Conservation (phyloP, 2,113 vertebrate species). For the Hymenochirus boettgeri region DNA sequence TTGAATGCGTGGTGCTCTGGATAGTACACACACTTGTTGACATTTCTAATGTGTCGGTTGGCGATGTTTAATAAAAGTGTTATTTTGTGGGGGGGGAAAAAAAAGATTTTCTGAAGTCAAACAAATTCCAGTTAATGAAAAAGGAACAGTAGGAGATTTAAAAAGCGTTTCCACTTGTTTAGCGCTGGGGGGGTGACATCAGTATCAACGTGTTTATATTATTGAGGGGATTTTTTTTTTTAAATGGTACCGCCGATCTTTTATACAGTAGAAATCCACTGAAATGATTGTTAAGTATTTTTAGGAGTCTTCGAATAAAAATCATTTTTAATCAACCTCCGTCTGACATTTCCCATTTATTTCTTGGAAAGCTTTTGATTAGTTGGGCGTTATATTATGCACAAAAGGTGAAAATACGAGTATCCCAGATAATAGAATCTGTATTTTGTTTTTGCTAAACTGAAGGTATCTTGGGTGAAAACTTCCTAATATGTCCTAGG, state of each 20-base stretch:
- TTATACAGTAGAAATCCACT: neutral
- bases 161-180: neutral
- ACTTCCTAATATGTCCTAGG: neutral
- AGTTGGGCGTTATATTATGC: constrained; percentile 20
- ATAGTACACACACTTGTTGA: too few relatives aligned
- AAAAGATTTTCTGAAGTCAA: neutral
- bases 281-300: neutral
- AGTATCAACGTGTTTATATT: neutral
- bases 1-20: too few relatives aligned
- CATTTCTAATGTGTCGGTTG: too few relatives aligned
- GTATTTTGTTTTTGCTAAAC: neutral
- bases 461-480: neutral
- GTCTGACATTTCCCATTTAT: constrained; percentile 18
- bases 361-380: constrained; percentile 22
- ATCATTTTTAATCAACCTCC: constrained; percentile 22
- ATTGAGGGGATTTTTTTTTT: neutral
- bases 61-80: too few relatives aligned
- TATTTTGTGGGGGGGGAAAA: too few relatives aligned
- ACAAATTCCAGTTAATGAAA: neutral
- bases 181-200: neutral
- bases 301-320: constrained; percentile 11
- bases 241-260: constrained; percentile 4
- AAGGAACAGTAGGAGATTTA: neutral
- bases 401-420: constrained; percentile 25
- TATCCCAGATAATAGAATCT: constrained; percentile 11